Conservation (phyloP, 35 echinoderm and acorn worm species). For the Ophiothrix spiculata region DNA sequence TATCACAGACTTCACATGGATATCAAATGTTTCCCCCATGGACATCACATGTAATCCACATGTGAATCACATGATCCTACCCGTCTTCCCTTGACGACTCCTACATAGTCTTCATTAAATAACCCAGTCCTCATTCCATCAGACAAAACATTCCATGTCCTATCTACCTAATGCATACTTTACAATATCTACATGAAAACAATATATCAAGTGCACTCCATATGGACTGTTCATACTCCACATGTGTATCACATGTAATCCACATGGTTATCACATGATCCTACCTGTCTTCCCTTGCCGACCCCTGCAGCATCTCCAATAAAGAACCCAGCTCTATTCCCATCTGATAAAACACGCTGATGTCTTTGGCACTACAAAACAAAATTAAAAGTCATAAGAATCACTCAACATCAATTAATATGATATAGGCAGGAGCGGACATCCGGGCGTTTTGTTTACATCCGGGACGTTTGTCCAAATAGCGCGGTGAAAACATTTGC, state of each 20-base stretch:
- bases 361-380: conserved; percentile 95
- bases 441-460: too few species aligned
- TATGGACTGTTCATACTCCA: neutral
- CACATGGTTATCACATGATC: neutral
- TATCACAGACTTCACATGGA: too few species aligned
- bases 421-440: too few species aligned
- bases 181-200: neutral
- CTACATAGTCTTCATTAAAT: conserved; percentile 88
- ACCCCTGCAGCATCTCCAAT: conserved; percentile 95
- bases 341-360: conserved; percentile 63
- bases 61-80: too few species aligned
- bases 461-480: too few species aligned
- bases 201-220: neutral
- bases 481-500: too few species aligned
- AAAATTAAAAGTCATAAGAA: too few species aligned
- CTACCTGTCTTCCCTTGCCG: conserved; percentile 91
- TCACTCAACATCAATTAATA: too few species aligned
- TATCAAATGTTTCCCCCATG: too few species aligned
- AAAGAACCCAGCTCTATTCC: conserved; percentile 74
- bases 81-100: conserved; percentile 88
- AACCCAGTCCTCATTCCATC: conserved; percentile 68
- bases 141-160: conserved; percentile 22
- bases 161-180: too few species aligned
- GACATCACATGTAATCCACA: too few species aligned
- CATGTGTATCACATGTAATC: neutral